Base-by-base conservation (phyloP, 2,113 vertebrate species). In the Geococcyx californianus region DNA sequence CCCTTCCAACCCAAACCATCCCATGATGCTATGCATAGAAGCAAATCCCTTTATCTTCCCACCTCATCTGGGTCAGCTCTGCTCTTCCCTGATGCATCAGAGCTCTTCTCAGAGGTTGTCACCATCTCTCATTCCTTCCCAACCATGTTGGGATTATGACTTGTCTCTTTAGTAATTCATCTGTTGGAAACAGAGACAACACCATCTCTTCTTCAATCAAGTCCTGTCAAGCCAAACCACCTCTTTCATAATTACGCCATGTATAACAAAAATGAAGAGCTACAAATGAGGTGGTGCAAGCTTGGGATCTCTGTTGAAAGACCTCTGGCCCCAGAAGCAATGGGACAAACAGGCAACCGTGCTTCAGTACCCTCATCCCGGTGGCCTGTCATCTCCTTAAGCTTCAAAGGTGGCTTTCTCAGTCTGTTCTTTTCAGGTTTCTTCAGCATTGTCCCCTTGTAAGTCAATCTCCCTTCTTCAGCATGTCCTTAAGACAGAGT, bases 51-150 rank as follows among this genome's bases (percentile, higher is more conserved):
- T 73, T 19, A 59, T 23, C 16, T 33, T 54, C 54, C 60, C 51
- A 28, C 13, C 26, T 68, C 1, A 0, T 13, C 25, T n/a, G 42
- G 28, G 4, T 29, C 44, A 34, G 1, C 18, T 72, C 58, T 29
- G 52, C 44, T 66, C 29, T 81, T 49, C 55, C n/a, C 14, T 0
- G 6, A 29, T 1, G 3, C 4, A 28, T 10, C 56, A 29, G 28
- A 16, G 36, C 12, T 47, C 63, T 20, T 47, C 52, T 58, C 64
- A 9, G 7, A 64, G n/a, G 17, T 16, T 19, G 45, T 14, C 45
- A 45, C 45, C 45, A 17, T 45, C 45, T 17, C 18, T 45, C 45
- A 14, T 17, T 17, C 45, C 45, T 45, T 45, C 45, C 45, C 45
- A 72, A 11, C 52, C 64, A 12, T 1, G 3, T 2, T 12, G 54